Evolutionary conservation across 2,888 invertebrate genomes (phyloP).

Genomic region (Andrena trimmerana): DNA sequence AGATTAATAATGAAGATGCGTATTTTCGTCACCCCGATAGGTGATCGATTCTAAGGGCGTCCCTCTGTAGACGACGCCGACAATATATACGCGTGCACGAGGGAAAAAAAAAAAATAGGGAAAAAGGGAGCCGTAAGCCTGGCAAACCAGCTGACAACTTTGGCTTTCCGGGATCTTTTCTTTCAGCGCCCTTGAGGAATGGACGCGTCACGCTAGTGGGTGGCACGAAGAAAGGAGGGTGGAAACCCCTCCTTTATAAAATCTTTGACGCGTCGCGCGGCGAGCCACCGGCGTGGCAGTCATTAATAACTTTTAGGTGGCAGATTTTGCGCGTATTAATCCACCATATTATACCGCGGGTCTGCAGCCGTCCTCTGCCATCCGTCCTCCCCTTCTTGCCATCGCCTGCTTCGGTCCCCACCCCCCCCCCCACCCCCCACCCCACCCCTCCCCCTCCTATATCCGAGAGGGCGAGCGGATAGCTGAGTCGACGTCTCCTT

Average conservation of each 20-base stretch:
- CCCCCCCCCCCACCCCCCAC: background rate
- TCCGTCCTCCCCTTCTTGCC: constrained; percentile 70
- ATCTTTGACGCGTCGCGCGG: constrained; percentile 82
- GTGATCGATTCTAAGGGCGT: constrained; percentile 30
- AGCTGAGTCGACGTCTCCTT: constrained; percentile 85
- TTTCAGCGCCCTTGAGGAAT: constrained; percentile 62
- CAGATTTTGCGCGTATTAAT: constrained; percentile 85
- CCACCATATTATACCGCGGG: constrained; percentile 83
- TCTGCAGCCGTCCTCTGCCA: constrained; percentile 72
- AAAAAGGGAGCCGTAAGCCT: constrained; percentile 11
- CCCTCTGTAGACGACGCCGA: background rate
- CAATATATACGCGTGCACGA: background rate
- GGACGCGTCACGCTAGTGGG: constrained; percentile 59
- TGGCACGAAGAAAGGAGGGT: constrained; percentile 58
- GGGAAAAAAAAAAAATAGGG: background rate
- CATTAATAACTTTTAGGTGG: constrained; percentile 85
- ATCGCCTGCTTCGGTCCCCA: constrained; percentile 67
- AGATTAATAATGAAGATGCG: constrained; percentile 58
- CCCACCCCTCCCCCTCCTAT: constrained; percentile 58
- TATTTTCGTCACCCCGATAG: constrained; percentile 48
- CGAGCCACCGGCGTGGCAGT: constrained; percentile 77
- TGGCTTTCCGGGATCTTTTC: constrained; percentile 72
- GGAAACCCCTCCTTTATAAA: constrained; percentile 80
- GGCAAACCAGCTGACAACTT: constrained; percentile 56
- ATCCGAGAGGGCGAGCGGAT: constrained; percentile 75